Base-by-base conservation (phyloP, 1,140 invertebrate species). In the Drosophila athabasca region DNA sequence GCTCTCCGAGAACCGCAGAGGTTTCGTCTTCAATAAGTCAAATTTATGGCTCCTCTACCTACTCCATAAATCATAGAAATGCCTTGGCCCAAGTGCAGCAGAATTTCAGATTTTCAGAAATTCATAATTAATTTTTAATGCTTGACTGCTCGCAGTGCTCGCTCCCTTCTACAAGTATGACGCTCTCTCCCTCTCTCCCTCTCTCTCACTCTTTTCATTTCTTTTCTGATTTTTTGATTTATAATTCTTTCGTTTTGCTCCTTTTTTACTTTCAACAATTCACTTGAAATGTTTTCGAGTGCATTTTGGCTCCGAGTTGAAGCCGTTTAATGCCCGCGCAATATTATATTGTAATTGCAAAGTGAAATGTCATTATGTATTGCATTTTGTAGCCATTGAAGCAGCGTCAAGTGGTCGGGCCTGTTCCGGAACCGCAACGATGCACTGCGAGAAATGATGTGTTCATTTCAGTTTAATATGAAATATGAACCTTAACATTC, bases 61-160 rank as follows among this genome's bases (percentile, higher is more conserved):
- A 77, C 65, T 61, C 68, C 62, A 88, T 87, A 87, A 87, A 87
- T 87, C 82, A 87, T 88, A 82, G 55, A 73, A 81, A 67, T 81
- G 55, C 67, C 74, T 59, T 51, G 22, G 52, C 44, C 44, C 31
- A 49, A 48, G 55, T n/a, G 46, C 45, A 43, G 55, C 50, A 61
- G 49, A 49, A 29, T 7, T 29, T 1, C 29, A 29, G 29, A 39
- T 54, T 62, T 48, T 49, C 53, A 76, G 45, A 82, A 64, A 71
- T 82, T 87, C 82, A 87, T 87, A 87, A 87, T 87, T 87, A 87
- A 87, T 87, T 87, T 87, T 87, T 88, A 82, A 82, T 87, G 82
- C 82, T 81, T 87, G 83, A 87, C 74, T 87, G 82, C 70, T 17
- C 41, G 58, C 78, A 69, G 73, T 67, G 54, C 55, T 58, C 71